These are phyloP conservation scores for Leucoraja ocellata DNA, from an alignment of 2,797 vertebrate species.

Conservation along the genomic window DNA sequence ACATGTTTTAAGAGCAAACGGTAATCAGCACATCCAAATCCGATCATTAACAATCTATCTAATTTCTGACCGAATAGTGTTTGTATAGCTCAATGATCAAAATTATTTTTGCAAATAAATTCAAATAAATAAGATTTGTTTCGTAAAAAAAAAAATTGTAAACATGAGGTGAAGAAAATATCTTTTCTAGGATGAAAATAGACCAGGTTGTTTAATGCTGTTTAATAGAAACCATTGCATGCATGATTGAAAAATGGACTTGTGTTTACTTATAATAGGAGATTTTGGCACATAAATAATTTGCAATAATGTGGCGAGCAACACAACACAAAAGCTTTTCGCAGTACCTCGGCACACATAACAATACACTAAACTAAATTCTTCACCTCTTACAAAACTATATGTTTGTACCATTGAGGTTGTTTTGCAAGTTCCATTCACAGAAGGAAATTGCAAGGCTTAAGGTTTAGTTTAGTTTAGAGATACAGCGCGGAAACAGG, in stretches of 20 bases:
- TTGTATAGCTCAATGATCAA: background rate
- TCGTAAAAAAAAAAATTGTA: background rate
- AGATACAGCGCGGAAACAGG: no score
- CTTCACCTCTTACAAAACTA: no score
- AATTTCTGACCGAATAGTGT: background rate
- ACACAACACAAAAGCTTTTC: background rate
- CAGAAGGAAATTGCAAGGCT: background rate
- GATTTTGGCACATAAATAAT: background rate
- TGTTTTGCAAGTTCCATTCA: background rate
- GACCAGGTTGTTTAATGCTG: background rate
- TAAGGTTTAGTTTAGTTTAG: no score
- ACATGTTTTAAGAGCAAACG: background rate
- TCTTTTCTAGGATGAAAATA: background rate
- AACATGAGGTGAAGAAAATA: conserved; percentile 12
- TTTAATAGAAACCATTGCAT: background rate
- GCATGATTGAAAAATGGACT: background rate
- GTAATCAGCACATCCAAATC: background rate
- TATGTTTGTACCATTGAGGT: background rate
- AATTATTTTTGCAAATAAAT: background rate
- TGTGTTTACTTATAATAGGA: background rate
- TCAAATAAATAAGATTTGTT: background rate
- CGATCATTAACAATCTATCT: background rate
- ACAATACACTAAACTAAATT: no score
- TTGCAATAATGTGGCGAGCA: background rate
- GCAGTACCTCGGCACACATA: no score